Base-by-base conservation (phyloP, 2,888 invertebrate species). In the Noctua fimbriata region DNA sequence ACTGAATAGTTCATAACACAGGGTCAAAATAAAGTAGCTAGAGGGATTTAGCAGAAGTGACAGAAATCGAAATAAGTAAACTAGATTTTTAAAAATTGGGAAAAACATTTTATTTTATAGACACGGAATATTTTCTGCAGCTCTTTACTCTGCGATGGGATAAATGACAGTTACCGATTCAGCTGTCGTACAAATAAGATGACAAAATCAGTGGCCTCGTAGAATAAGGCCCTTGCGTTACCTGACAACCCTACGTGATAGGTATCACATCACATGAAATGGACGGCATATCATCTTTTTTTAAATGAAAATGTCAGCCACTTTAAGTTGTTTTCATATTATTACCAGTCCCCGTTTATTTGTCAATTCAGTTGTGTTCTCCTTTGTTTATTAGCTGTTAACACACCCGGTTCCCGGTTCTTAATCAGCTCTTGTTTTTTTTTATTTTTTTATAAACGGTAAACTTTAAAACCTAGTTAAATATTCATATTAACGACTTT, bases 241-340 rank as follows among this genome's bases (percentile, higher is more conserved):
- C 91, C 86, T 89, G 90, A 78, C 90, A 89, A 79, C 91, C 92
- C 91, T 92, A 77, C 81, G 32, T 71, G 88, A 90, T 90, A 90
- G 87, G 89, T 92, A 92, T 86, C 89, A 84, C 83, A 89, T 88
- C 89, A 89, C 89, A 91, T 90, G 91, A 88, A 89, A 90, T 85
- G 86, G 86, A 88, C 89, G 86, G 89, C 90, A 91, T 91, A 92
- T 92, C 92, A 93, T 95, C 92, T 92, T 95, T 95, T 95, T 94
- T 95, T 93, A 91, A 94, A 93, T 93, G 91, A 91, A 95, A 96
- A 96, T 96, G 96, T 96, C 96, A 96, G 93, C 92, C 90, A 90
- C 91, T 90, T 83, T 90, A 89, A 89, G 92, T 92, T 90, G 91
- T 92, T 94, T 93, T 91, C 88, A 91, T 93, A 93, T 94, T 92